Conservation (phyloP, 2,797 vertebrate genomes). For the Neostethus bicornis region DNA sequence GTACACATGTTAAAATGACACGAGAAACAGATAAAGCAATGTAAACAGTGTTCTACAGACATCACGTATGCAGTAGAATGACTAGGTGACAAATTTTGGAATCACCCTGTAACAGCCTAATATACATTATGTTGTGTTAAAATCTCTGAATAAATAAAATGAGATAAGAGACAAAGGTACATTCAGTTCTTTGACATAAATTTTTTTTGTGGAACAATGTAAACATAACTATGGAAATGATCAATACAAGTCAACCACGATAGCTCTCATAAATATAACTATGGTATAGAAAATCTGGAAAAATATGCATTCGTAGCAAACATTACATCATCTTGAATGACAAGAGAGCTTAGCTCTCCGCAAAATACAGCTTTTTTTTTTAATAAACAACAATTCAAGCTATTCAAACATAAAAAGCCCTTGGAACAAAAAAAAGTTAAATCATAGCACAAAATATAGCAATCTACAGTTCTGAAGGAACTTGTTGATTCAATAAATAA, state of each 20-base stretch:
- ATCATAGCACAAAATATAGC: constrained; percentile 68
- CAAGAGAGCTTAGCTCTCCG: constrained; percentile 70
- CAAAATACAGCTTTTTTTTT: constrained; percentile 73
- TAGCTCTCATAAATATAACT: constrained; percentile 78
- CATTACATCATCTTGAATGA: constrained; percentile 71
- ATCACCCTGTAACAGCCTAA: constrained; percentile 35
- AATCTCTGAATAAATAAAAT: constrained; percentile 28
- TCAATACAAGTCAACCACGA: constrained; percentile 57
- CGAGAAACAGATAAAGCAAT: constrained; percentile 58
- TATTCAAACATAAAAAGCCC: constrained; percentile 75
- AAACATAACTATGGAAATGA: constrained; percentile 60
- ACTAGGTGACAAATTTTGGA: constrained; percentile 41
- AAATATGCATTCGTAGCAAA: constrained; percentile 83
- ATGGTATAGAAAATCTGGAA: constrained; percentile 80
- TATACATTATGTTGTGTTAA: constrained; percentile 33
- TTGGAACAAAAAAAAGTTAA: constrained; percentile 67
- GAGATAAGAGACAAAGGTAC: constrained; percentile 61
- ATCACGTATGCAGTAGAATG: constrained; percentile 58
- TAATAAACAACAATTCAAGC: constrained; percentile 70
- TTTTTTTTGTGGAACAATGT: constrained; percentile 53
- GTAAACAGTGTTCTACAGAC: constrained; percentile 59
- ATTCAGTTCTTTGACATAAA: constrained; percentile 60
- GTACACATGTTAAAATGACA: constrained; percentile 40
- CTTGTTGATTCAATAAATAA: constrained; percentile 32
- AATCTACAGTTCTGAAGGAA: constrained; percentile 54